Evolutionary conservation across 92 coral and sea anemone genomes (phyloP).

Genomic region (Phenganax stokvisi): DNA sequence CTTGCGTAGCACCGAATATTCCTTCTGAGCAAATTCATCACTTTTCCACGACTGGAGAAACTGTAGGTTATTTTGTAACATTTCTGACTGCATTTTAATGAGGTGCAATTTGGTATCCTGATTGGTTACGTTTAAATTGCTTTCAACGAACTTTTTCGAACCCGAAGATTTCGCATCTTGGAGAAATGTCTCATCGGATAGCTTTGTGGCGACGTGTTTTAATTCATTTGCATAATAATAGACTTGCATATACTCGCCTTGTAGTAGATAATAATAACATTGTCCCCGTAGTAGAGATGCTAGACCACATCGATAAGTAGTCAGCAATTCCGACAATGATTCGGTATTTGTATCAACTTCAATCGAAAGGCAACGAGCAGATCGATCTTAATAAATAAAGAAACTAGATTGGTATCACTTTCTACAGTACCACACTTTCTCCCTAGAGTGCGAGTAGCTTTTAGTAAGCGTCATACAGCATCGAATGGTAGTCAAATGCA

Average conservation of each 20-base stretch:
- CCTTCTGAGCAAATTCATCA: background rate
- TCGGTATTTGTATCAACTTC: background rate
- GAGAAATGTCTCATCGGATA: background rate
- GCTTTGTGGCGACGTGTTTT: background rate
- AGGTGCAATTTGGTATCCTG: background rate
- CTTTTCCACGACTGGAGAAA: background rate
- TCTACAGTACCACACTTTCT: background rate
- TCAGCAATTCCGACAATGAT: background rate
- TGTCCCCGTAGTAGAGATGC: background rate
- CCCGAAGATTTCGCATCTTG: background rate
- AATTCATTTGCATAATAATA: background rate
- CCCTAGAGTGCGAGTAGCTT: background rate
- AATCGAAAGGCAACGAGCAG: background rate
- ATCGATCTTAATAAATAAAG: background rate
- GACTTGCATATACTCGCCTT: slow-evolving; percentile 5
- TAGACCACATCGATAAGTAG: background rate
- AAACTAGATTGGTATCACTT: background rate
- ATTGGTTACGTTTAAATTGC: background rate
- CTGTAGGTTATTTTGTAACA: background rate
- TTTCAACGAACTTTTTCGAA: background rate
- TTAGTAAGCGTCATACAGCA: no score
- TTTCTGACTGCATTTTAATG: background rate
- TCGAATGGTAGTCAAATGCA: no score
- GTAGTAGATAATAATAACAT: background rate
- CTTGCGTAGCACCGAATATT: background rate